Evolutionary conservation across 2,797 vertebrate genomes (phyloP).

Genomic region (Basileuterus tristriatus): DNA sequence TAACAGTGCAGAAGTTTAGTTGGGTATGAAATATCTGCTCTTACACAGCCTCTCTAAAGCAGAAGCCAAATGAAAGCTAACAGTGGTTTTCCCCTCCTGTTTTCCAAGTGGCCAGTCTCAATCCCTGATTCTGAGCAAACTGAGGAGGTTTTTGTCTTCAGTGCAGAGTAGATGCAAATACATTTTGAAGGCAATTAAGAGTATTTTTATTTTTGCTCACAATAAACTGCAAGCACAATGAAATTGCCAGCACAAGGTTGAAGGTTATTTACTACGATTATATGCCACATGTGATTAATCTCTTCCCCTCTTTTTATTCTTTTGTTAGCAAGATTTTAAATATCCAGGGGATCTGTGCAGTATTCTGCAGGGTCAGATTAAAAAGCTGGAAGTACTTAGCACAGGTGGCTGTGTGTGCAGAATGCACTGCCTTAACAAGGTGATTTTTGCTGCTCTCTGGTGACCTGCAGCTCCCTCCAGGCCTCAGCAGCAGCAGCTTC

Average conservation of each 20-base stretch:
- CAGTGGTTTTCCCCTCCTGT: neutral
- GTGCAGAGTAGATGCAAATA: neutral
- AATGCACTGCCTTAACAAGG: neutral
- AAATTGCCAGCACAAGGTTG: neutral
- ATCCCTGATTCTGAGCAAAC: neutral
- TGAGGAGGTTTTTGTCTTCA: neutral
- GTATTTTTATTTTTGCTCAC: constrained; percentile 17
- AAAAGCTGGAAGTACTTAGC: neutral
- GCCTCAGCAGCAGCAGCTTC: neutral
- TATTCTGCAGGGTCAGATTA: neutral
- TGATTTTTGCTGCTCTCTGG: neutral
- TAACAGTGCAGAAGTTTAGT: neutral
- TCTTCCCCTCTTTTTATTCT: neutral
- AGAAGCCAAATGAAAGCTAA: neutral
- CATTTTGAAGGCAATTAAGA: constrained; percentile 58
- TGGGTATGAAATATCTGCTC: constrained; percentile 13
- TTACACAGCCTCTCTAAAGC: neutral
- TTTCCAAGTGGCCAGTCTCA: neutral
- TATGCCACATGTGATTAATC: constrained; percentile 26
- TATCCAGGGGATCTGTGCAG: neutral
- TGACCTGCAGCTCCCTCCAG: neutral
- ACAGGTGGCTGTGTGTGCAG: neutral
- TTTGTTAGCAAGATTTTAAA: neutral
- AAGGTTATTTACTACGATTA: constrained; percentile 32
- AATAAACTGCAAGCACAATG: constrained; percentile 24